These are phyloP conservation scores for Polyommatus iphigenia DNA, from an alignment of 2,888 invertebrate species.

Conservation along the genomic window DNA sequence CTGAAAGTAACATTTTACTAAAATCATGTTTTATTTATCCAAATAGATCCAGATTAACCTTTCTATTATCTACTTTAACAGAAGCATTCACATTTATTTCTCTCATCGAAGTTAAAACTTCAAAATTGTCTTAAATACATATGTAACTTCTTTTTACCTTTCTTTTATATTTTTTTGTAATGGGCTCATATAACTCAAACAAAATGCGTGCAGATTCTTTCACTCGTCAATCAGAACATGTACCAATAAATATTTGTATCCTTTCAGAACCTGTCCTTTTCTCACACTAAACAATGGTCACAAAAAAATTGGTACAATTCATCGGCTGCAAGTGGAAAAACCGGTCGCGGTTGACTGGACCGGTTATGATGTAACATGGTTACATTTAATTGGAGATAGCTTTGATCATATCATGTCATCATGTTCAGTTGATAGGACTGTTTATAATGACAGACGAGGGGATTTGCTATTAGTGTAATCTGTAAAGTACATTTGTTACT, in stretches of 20 bases:
- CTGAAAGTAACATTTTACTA: too few species aligned
- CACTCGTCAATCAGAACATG: conserved; percentile 3
- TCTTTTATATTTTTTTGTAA: not conserved
- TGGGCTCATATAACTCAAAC: not conserved
- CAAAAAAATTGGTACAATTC: conserved; percentile 26
- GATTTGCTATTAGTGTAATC: not conserved
- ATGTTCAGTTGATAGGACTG: not conserved
- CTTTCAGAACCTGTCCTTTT: conserved; percentile 12
- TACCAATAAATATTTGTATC: conserved; percentile 8
- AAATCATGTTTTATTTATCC: too few species aligned
- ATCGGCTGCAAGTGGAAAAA: conserved; percentile 36
- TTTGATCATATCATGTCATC: conserved; percentile 10
- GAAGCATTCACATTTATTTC: too few species aligned
- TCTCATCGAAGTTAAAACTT: too few species aligned
- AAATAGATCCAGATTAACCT: too few species aligned
- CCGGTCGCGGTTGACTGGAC: conserved; percentile 65
- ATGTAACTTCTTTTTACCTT: too few species aligned
- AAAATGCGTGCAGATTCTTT: conserved; percentile 21
- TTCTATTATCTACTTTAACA: too few species aligned
- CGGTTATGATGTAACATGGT: conserved; percentile 72
- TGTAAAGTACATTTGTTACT: not conserved
- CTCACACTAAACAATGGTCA: conserved; percentile 15
- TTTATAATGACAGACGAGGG: not conserved
- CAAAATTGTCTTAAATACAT: too few species aligned
- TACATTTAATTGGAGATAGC: conserved; percentile 38